Evolutionary conservation across 2,113 vertebrate species (phyloP), one percentile per base, ranked within the genome.

Genomic region (Microcebus jonahi): DNA sequence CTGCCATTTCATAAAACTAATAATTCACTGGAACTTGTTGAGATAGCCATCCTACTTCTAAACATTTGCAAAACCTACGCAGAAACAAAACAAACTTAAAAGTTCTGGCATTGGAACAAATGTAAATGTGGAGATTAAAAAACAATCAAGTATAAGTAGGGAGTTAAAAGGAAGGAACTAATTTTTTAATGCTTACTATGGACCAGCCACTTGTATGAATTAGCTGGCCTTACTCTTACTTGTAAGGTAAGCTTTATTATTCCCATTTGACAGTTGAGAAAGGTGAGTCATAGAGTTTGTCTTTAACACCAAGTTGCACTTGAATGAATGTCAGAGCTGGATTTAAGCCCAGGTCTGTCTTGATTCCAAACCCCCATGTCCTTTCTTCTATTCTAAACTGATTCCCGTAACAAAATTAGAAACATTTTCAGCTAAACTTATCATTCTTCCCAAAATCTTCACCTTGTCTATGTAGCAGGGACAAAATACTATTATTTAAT

Each of bases 51-150:
- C 21, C 39, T 3, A 59, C 45, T 79, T 90, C 31, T 45, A 82
- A 45, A 96, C 9, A 86, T 71, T 95, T 79, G 29, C 13, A 91
- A 97, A 96, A 84, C 31, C 36, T 18, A 88, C 45, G 45, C 29
- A 91, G 83, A 94, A 96, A 83, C 20, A 92, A 97, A 96, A 27
- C 45, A 48, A 82, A 83, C 18, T 50, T 67, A 88, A 63, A 27
- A 81, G 17, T 95, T 83, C 53, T 96, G 53, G 34, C 57, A 48
- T 23, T 34, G 12, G 59, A 91, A 71, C 45, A 42, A 79, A 94
- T 55, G 42, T 39, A 81, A 88, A 84, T 50, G 48, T 39, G 36
- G 79, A 90, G 42, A 91, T 82, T 75, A 75, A 85, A 39, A 34
- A 82, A 76, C 61, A 93, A 65, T 0, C 2, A 88, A 84, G 15